phyloP scores from a whole-genome alignment of 1,140 invertebrate genomes.

The Brachionus paranguensis region DNA sequence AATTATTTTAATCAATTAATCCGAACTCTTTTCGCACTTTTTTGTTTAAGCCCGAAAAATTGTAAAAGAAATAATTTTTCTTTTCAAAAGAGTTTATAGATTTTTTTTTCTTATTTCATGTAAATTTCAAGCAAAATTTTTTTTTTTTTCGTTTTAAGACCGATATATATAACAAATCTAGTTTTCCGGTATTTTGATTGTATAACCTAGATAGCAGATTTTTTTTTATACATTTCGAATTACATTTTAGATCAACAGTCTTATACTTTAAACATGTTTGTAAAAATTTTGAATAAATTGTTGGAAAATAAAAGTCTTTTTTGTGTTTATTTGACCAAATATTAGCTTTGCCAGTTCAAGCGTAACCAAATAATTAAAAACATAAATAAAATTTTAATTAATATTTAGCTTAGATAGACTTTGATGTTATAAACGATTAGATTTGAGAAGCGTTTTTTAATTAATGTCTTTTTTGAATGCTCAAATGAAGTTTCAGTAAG shows the following conservation, averaged over 20 bases:
- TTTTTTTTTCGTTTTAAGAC: too few species aligned
- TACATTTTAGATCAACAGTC: neutral
- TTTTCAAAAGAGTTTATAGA: too few species aligned
- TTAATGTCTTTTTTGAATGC: neutral
- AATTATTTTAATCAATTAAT: too few species aligned
- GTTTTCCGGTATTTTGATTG: too few species aligned
- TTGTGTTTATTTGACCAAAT: neutral
- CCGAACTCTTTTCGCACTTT: too few species aligned
- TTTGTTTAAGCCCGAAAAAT: too few species aligned
- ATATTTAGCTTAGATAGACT: neutral
- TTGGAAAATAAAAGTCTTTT: neutral
- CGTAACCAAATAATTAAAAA: neutral
- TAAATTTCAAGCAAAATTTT: too few species aligned
- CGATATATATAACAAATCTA: too few species aligned
- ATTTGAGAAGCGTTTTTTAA: neutral
- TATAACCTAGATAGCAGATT: neutral
- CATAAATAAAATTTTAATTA: neutral
- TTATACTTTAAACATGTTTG: neutral
- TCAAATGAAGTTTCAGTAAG: neutral
- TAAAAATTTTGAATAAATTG: neutral
- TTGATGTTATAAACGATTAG: neutral
- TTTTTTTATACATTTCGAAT: neutral
- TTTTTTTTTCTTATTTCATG: too few species aligned
- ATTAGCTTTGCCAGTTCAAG: neutral
- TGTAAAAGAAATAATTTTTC: too few species aligned